A percentile compares a stretch with the other conserved stretches of the same genome.
Evolutionary conservation across 2,797 vertebrate genomes (phyloP).

Genomic region (Sebastes cheni): DNA sequence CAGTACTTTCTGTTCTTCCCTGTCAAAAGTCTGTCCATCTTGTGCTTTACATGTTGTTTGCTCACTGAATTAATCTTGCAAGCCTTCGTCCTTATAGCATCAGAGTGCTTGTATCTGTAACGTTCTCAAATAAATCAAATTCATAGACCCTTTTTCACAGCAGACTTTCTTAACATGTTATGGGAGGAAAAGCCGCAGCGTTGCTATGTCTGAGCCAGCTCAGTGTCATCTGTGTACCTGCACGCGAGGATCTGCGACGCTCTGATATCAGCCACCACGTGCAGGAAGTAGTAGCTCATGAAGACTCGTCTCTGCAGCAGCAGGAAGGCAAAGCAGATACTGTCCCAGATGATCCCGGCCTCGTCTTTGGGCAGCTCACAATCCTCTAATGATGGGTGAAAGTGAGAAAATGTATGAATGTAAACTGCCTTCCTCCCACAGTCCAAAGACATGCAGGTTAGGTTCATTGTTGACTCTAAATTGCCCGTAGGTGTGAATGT

Average conservation of each 20-base stretch:
- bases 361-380: slow-evolving; percentile 91
- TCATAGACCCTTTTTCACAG: not conserved
- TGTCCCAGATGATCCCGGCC: slow-evolving; percentile 99
- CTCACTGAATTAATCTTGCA: not conserved
- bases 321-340: slow-evolving; percentile 97
- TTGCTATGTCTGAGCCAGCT: not conserved
- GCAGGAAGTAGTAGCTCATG: slow-evolving; percentile 99
- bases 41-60: not conserved
- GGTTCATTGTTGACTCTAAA: no score
- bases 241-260: slow-evolving; percentile 97
- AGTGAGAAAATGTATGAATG: not conserved
- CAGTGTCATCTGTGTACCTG: slow-evolving; percentile 80
- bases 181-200: not conserved
- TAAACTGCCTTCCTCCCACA: no score
- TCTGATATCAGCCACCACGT: slow-evolving; percentile 97
- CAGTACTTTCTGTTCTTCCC: no score
- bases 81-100: not conserved
- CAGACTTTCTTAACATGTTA: not conserved
- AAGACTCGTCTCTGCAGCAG: slow-evolving; percentile 97
- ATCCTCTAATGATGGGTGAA: not conserved
- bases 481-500: no score
- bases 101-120: not conserved
- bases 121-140: not conserved
- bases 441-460: no score
- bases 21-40: not conserved